phyloP scores from a whole-genome alignment of 2,888 invertebrate genomes.

The Liposcelis brunnea region DNA sequence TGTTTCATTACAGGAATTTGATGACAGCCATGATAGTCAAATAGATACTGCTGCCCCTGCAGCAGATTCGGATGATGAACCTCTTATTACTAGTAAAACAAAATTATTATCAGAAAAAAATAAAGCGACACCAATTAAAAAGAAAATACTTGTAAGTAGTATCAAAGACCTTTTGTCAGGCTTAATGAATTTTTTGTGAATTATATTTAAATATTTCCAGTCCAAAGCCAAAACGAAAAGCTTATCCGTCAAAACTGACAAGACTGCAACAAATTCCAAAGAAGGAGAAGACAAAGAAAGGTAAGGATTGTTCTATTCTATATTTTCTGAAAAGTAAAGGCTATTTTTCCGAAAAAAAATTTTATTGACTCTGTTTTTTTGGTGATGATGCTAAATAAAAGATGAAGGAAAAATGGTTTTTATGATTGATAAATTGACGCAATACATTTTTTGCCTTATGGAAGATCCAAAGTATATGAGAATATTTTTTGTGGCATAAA shows the following conservation, averaged over 20 bases:
- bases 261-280: constrained; percentile 2
- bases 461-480: no score
- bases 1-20: constrained; percentile 8
- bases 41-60: neutral
- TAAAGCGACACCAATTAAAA: constrained; percentile 6
- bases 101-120: constrained; percentile 1
- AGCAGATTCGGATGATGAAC: constrained; percentile 3
- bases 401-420: no score
- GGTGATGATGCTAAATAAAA: no score
- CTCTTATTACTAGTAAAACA: neutral
- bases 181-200: neutral
- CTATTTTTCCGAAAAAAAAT: no score
- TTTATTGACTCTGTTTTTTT: no score
- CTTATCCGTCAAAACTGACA: neutral
- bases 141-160: constrained; percentile 5
- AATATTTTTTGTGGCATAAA: no score
- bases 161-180: neutral
- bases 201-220: neutral
- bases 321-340: no score
- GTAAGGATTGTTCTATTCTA: neutral
- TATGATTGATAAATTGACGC: no score
- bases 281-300: constrained; percentile 9
- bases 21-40: neutral
- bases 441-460: no score
- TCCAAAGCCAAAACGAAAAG: constrained; percentile 1